Evolutionary conservation across 2,797 vertebrate genomes (phyloP), one percentile per base, ranked within the genome.

Genomic region (Champsocephalus esox): DNA sequence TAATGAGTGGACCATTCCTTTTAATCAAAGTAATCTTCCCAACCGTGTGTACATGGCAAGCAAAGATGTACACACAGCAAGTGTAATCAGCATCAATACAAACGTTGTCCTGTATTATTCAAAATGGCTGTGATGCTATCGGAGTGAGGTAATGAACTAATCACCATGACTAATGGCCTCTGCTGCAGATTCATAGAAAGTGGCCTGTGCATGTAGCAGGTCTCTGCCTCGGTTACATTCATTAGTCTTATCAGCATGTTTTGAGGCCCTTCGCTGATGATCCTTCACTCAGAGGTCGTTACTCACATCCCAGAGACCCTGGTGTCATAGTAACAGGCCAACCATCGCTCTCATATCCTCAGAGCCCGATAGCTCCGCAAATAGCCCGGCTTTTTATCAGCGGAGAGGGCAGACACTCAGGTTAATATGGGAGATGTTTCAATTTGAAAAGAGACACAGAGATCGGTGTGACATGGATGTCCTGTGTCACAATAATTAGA

Each of bases 341-440:
- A 67, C 81, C 67, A 88, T 86, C 90, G 59, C 83, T 78, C 83
- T 91, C 85, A 91, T 92, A 92, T 93, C 92, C 94, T 77, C 70
- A 45, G 56, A 82, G 51, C 57, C 66, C 32, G 87, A 90, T 83
- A 77, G 46, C 66, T 41, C 43, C 0, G 14, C 44, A 0, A 79
- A 87, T 82, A 81, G 63, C 46, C 28, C 41, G 3, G 46, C 11
- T 16, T 45, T 61, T 82, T 78, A 82, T 85, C 77, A 45, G 54
- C 0, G 57, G 8, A 73, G 5, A 38, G 66, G 66, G 61, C 81
- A 58, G 69, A 93, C 90, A 86, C 91, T 91, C 90, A 83, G 92
- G 92, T 87, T 93, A 93, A 91, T 92, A 77, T 34, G 43, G 77
- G 84, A 90, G 88, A 90, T 94, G 93, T 93, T 77, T 92, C 89